A percentile compares a stretch with the other conserved stretches of the same genome.
phyloP scores from a whole-genome alignment of 2,797 vertebrate species.

The Muscicapa striata region DNA sequence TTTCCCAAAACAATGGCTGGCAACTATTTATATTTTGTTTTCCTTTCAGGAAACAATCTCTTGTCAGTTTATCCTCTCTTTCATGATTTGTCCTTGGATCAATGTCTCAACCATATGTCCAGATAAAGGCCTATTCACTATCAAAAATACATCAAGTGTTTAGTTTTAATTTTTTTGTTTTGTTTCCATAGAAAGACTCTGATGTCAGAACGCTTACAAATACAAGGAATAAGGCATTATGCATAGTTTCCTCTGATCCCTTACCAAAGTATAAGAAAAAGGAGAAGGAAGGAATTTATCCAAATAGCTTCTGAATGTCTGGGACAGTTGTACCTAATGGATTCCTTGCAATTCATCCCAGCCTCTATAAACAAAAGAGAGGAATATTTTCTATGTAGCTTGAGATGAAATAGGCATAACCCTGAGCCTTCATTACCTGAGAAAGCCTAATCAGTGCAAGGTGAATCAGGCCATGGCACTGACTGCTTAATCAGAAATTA shows the following conservation, averaged over 20 bases:
- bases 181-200: not conserved
- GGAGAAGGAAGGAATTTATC: not conserved
- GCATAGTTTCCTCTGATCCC: not conserved
- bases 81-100: not conserved
- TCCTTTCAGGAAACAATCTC: not conserved
- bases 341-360: not conserved
- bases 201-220: not conserved
- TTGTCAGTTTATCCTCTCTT: not conserved
- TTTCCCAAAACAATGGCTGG: not conserved
- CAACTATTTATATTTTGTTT: not conserved
- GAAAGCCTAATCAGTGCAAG: not conserved
- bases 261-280: not conserved
- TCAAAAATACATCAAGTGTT: not conserved
- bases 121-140: not conserved
- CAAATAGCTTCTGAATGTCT: not conserved
- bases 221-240: not conserved
- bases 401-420: not conserved
- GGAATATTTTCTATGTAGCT: not conserved
- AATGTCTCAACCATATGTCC: not conserved
- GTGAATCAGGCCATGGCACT: not conserved
- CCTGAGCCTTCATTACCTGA: not conserved
- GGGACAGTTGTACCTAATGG: not conserved
- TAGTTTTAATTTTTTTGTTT: not conserved
- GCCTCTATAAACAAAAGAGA: not conserved
- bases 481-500: not conserved